phyloP scores from a whole-genome alignment of 2,888 invertebrate species.

The Choreutis nemorana region DNA sequence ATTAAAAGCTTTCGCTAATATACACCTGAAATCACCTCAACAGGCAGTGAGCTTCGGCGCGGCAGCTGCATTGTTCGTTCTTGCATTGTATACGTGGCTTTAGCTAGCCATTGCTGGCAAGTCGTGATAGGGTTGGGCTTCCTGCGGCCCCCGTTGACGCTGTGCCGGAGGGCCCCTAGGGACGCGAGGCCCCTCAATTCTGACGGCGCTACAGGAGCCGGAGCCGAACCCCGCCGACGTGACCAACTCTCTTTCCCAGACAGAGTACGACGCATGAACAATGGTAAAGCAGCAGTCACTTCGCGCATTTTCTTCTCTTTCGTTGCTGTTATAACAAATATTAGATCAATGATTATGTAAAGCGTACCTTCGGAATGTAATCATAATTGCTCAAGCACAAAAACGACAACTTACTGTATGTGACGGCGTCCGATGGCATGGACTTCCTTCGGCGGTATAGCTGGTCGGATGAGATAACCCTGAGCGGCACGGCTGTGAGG shows the following conservation, averaged over 20 bases:
- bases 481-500: conserved; percentile 25
- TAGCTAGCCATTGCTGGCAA: conserved; percentile 38
- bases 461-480: conserved; percentile 20
- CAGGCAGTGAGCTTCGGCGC: conserved; percentile 47
- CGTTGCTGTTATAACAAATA: conserved; percentile 18
- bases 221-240: conserved; percentile 42
- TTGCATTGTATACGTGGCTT: conserved; percentile 21
- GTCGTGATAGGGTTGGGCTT: conserved; percentile 22
- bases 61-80: conserved; percentile 22
- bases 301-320: conserved; percentile 36
- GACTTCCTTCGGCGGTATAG: conserved; percentile 34
- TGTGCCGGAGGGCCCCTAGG: conserved; percentile 21
- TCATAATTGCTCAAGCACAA: too few species aligned
- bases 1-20: conserved; percentile 19
- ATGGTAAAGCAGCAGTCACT: conserved; percentile 22
- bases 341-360: not conserved
- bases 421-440: conserved; percentile 31
- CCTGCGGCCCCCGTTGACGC: conserved; percentile 27
- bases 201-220: conserved; percentile 28
- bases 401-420: conserved; percentile 20
- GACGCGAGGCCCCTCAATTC: conserved; percentile 26
- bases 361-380: not conserved
- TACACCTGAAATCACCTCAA: conserved; percentile 55
- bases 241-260: conserved; percentile 28
- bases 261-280: conserved; percentile 28